Evolutionary conservation across 37 sponge, comb jelly and placozoan genomes (phyloP).

Genomic region (Aplysina aerophoba): DNA sequence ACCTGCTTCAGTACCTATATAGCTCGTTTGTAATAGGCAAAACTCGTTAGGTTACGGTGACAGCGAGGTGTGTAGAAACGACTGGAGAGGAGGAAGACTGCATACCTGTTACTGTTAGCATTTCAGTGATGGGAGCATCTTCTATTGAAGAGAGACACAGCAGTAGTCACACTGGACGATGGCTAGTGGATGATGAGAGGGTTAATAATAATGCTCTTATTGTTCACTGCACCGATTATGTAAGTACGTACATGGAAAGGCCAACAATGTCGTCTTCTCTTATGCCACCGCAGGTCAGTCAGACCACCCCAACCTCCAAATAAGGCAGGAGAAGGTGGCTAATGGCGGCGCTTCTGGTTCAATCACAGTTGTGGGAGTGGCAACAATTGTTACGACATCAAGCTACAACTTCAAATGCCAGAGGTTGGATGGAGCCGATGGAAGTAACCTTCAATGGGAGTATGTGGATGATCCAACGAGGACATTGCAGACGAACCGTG

Average conservation of each 20-base stretch:
- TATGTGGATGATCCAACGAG: background rate
- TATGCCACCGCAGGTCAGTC: background rate
- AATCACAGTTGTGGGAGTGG: background rate
- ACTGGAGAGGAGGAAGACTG: too few species aligned
- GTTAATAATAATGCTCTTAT: too few species aligned
- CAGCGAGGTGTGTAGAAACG: too few species aligned
- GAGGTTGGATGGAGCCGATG: background rate
- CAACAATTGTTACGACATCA: background rate
- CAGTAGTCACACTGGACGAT: too few species aligned
- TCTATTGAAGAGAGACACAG: too few species aligned
- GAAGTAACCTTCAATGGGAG: background rate
- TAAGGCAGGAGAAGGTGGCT: background rate
- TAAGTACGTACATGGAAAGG: background rate
- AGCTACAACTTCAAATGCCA: background rate
- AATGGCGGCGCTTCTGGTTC: background rate
- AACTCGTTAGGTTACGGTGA: too few species aligned
- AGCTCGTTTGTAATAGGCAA: too few species aligned
- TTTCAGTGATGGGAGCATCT: too few species aligned
- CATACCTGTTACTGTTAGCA: too few species aligned
- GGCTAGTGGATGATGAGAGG: too few species aligned
- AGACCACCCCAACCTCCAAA: background rate
- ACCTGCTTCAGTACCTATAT: too few species aligned
- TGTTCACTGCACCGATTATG: background rate
- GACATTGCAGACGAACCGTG: background rate
- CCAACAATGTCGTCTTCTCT: background rate